phyloP scores from a whole-genome alignment of 2,113 vertebrate genomes.

The Boleophthalmus pectinirostris region DNA sequence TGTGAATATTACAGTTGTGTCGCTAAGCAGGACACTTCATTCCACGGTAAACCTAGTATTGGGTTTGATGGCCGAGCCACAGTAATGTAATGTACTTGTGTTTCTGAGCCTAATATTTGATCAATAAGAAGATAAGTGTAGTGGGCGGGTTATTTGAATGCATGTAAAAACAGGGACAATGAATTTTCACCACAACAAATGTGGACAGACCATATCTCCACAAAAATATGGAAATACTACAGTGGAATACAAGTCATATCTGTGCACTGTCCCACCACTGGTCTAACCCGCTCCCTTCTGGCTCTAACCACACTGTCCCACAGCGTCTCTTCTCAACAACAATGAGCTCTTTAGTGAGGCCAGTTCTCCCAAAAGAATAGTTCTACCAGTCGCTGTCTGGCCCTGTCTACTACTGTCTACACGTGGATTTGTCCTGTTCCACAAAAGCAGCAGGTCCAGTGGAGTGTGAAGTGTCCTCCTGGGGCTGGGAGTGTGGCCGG shows the following conservation, averaged over 20 bases:
- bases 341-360: constrained; percentile 46
- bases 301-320: constrained; percentile 52
- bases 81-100: too few species aligned
- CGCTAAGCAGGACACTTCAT: too few species aligned
- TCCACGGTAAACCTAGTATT: too few species aligned
- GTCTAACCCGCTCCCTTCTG: constrained; percentile 40
- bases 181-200: too few species aligned
- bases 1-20: too few species aligned
- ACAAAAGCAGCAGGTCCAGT: constrained; percentile 33
- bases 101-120: too few species aligned
- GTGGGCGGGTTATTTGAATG: too few species aligned
- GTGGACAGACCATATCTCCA: background rate
- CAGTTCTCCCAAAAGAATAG: constrained; percentile 9
- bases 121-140: background rate
- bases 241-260: background rate
- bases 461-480: constrained; percentile 62
- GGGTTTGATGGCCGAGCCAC: too few species aligned
- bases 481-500: constrained; percentile 30
- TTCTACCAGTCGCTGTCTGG: background rate
- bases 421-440: background rate
- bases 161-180: too few species aligned
- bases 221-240: background rate
- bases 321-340: constrained; percentile 49
- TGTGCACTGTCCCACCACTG: background rate
- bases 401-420: background rate